Conservation (phyloP, 2,113 vertebrate genomes). For the Lophura nycthemera region DNA sequence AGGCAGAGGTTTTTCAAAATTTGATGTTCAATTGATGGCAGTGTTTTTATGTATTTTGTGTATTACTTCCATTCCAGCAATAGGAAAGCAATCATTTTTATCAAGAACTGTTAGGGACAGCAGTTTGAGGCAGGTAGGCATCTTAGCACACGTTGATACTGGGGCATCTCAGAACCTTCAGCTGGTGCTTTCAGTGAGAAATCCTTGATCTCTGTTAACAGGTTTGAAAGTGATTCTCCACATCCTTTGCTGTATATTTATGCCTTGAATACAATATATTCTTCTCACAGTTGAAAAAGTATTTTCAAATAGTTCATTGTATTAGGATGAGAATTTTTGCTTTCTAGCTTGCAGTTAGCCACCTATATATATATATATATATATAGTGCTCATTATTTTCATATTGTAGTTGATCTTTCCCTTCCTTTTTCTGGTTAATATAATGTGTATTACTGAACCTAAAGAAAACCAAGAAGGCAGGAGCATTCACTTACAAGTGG, state of each 20-base stretch:
- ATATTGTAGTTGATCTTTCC: neutral
- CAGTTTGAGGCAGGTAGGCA: neutral
- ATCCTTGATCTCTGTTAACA: neutral
- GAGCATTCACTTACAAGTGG: neutral
- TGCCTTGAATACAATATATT: neutral
- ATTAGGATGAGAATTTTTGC: neutral
- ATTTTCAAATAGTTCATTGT: neutral
- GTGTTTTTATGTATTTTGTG: neutral
- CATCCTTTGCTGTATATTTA: neutral
- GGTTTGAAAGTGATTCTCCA: neutral
- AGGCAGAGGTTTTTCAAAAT: neutral
- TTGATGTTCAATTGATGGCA: neutral
- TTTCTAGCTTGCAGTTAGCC: constrained; percentile 31
- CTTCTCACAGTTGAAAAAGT: neutral
- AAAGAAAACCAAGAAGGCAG: neutral
- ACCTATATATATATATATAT: neutral
- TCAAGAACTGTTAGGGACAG: neutral
- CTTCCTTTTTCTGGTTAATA: neutral
- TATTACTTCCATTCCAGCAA: neutral
- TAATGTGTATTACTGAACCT: constrained; percentile 26
- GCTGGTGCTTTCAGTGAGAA: neutral
- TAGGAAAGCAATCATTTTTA: neutral
- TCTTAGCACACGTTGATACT: neutral
- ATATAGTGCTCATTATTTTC: fast-evolving
- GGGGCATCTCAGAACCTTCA: neutral